Evolutionary conservation across 1,140 invertebrate genomes (phyloP).

Genomic region (Drosophila kanapiae): DNA sequence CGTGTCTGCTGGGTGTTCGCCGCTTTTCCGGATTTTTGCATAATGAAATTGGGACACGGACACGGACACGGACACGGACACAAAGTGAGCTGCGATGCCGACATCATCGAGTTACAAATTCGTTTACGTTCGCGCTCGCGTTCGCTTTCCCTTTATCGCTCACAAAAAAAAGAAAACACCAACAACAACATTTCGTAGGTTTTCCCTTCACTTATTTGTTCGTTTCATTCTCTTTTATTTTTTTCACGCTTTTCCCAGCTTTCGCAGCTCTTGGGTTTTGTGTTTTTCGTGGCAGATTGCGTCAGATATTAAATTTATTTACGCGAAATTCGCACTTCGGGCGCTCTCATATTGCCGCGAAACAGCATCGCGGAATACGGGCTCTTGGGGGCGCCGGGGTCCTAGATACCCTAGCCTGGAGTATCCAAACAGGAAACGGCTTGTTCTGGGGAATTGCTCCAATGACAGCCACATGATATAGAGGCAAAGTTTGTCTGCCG

Average conservation of each 20-base stretch:
- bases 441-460: constrained; percentile 13
- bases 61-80: constrained; percentile 3
- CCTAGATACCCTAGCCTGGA: constrained; percentile 8
- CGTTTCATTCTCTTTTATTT: neutral
- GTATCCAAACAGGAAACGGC: constrained; percentile 1
- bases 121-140: constrained; percentile 47
- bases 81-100: constrained; percentile 48
- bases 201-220: constrained; percentile 10
- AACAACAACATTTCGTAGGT: constrained; percentile 20
- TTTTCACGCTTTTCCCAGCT: neutral
- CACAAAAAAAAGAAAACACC: constrained; percentile 18
- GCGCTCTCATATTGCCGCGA: constrained; percentile 40
- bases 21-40: constrained; percentile 48
- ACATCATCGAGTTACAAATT: constrained; percentile 68
- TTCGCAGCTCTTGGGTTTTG: neutral
- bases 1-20: neutral
- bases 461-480: constrained; percentile 45
- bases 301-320: constrained; percentile 80
- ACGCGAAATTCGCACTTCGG: constrained; percentile 67
- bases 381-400: too few species aligned
- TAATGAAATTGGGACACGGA: constrained; percentile 60
- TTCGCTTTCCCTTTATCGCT: constrained; percentile 42
- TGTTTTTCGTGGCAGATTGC: constrained; percentile 67
- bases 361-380: neutral
- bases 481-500: constrained; percentile 20